Evolutionary conservation across 2,797 vertebrate species (phyloP).

Genomic region (Crenuchus spilurus): DNA sequence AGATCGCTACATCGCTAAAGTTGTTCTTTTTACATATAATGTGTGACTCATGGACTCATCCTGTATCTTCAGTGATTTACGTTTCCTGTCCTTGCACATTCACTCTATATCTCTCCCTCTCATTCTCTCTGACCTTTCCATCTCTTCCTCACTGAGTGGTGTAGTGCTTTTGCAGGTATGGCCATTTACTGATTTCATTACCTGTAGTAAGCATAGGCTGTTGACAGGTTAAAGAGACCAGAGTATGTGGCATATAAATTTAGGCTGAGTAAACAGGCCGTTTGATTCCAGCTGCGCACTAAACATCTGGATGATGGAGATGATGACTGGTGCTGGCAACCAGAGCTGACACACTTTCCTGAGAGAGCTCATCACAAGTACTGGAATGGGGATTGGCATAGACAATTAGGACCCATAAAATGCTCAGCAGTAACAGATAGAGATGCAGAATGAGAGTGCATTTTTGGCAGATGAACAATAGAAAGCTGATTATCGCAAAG

Average conservation of each 20-base stretch:
- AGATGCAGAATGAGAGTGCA: conserved; percentile 48
- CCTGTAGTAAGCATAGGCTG: neutral
- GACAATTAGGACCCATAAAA: conserved; percentile 79
- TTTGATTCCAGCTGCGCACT: conserved; percentile 70
- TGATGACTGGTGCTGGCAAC: conserved; percentile 69
- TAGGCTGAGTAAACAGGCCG: conserved; percentile 59
- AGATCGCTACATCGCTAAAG: neutral
- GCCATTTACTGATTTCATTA: conserved; percentile 57
- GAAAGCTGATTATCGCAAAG: conserved; percentile 78
- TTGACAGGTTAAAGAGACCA: neutral
- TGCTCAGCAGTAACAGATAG: conserved; percentile 51
- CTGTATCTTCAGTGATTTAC: conserved; percentile 73
- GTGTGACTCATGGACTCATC: neutral
- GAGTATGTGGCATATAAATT: conserved; percentile 13
- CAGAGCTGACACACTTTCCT: conserved; percentile 77
- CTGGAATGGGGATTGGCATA: conserved; percentile 70
- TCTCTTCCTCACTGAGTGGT: conserved; percentile 68
- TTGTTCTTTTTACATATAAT: neutral
- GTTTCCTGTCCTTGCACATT: conserved; percentile 68
- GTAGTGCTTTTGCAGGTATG: conserved; percentile 45
- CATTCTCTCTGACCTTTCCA: conserved; percentile 64
- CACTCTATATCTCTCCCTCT: conserved; percentile 54
- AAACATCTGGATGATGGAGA: conserved; percentile 73
- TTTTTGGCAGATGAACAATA: conserved; percentile 70
- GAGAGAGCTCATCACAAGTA: conserved; percentile 69